phyloP scores from a whole-genome alignment of 2,888 invertebrate genomes.

The Hecatera dysodea region DNA sequence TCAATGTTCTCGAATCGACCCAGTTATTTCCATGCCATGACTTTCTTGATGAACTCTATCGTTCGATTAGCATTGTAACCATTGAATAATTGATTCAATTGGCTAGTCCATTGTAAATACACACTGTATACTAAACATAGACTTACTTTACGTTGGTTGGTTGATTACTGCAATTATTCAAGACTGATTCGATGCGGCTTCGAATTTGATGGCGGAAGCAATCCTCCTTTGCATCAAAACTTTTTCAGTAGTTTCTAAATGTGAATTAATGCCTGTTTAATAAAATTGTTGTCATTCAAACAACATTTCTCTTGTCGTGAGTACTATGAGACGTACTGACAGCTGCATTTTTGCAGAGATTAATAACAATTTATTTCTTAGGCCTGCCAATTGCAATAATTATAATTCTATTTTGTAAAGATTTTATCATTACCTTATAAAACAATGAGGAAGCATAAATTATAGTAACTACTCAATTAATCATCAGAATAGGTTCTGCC shows the following conservation, averaged over 20 bases:
- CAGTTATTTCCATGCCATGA: slow-evolving; percentile 28
- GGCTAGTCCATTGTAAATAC: slow-evolving; percentile 12
- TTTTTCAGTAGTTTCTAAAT: slow-evolving; percentile 13
- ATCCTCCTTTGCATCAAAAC: slow-evolving; percentile 17
- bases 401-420: not conserved
- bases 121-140: slow-evolving; percentile 25
- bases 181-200: slow-evolving; percentile 38
- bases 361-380: not conserved
- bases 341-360: slow-evolving; percentile 7
- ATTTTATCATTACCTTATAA: slow-evolving; percentile 11
- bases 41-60: slow-evolving; percentile 24
- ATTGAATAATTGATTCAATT: slow-evolving; percentile 41
- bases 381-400: not conserved
- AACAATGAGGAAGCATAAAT: slow-evolving; percentile 17
- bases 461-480: slow-evolving; percentile 13
- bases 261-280: not conserved
- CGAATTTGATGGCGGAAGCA: slow-evolving; percentile 31
- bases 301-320: not conserved
- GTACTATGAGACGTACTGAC: not conserved
- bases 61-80: slow-evolving; percentile 20
- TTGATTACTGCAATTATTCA: slow-evolving; percentile 31
- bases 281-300: slow-evolving; percentile 8
- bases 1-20: slow-evolving; percentile 4
- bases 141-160: slow-evolving; percentile 24
- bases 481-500: slow-evolving; percentile 22